Conservation (phyloP, 2,797 vertebrate genomes). For the Sebastes oblongus region DNA sequence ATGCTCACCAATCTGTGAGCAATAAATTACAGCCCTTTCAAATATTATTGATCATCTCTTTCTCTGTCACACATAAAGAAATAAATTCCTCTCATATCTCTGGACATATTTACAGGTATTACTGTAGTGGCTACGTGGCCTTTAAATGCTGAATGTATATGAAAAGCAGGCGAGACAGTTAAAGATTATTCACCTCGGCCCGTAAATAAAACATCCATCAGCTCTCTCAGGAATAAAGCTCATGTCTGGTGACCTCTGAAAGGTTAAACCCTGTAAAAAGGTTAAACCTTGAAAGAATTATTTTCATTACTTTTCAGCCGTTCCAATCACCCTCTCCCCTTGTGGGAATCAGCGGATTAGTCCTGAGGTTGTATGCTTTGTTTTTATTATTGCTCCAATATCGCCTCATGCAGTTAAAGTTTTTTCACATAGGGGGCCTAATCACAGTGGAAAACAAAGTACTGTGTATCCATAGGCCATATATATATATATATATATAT, state of each 20-base stretch:
- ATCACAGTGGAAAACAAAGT: slow-evolving; percentile 23
- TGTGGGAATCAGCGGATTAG: slow-evolving; percentile 62
- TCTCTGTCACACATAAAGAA: not conserved
- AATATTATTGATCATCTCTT: not conserved
- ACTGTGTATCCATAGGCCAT: slow-evolving; percentile 15
- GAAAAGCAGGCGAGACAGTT: slow-evolving; percentile 57
- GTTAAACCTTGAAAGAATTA: slow-evolving; percentile 76
- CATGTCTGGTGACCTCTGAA: slow-evolving; percentile 74
- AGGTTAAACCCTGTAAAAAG: slow-evolving; percentile 80
- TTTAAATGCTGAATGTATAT: slow-evolving; percentile 55
- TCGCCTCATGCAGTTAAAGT: slow-evolving; percentile 29
- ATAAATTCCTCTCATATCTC: not conserved
- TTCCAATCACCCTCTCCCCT: slow-evolving; percentile 56
- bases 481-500: not conserved
- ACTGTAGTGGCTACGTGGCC: slow-evolving; percentile 1
- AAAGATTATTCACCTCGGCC: slow-evolving; percentile 70
- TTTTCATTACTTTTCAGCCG: slow-evolving; percentile 71
- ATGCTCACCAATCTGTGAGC: not conserved
- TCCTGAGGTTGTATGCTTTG: slow-evolving; percentile 30
- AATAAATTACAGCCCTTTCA: not conserved
- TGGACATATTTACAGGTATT: not conserved
- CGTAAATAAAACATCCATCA: slow-evolving; percentile 72
- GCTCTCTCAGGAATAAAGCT: slow-evolving; percentile 71
- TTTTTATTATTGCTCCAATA: slow-evolving; percentile 37
- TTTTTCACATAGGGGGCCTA: slow-evolving; percentile 30